Percentiles rank a stretch among this genome's conserved stretches.
Conservation (phyloP, 2,113 vertebrate genomes). For the Nothoprocta perdicaria region DNA sequence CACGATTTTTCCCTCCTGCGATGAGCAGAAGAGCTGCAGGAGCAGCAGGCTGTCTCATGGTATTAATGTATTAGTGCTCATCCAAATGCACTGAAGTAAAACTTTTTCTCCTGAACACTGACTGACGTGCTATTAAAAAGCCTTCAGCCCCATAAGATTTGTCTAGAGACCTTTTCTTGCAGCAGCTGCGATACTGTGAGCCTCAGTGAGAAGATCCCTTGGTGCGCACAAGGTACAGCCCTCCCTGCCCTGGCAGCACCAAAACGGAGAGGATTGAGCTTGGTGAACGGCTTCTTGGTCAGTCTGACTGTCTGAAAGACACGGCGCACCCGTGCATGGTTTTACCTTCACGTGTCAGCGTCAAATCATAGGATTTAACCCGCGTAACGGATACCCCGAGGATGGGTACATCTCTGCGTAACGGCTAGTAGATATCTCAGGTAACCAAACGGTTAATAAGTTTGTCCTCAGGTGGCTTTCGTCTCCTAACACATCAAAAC, state of each 20-base stretch:
- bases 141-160: background rate
- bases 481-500: background rate
- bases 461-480: background rate
- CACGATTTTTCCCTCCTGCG: background rate
- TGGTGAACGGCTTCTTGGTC: background rate
- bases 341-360: constrained; percentile 7
- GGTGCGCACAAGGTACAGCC: too few relatives aligned
- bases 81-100: background rate
- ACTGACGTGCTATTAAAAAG: background rate
- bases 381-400: background rate
- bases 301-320: background rate
- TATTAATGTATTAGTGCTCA: background rate
- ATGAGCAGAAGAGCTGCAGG: background rate
- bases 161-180: background rate
- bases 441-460: background rate
- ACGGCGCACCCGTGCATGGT: background rate
- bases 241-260: background rate
- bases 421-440: background rate
- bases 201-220: background rate
- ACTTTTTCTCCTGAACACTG: background rate
- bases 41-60: background rate
- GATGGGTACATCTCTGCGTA: background rate
- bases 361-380: background rate
- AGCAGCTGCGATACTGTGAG: background rate
- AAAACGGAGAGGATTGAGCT: background rate